Conservation (phyloP, 2,113 vertebrate genomes). For the Lagopus muta region DNA sequence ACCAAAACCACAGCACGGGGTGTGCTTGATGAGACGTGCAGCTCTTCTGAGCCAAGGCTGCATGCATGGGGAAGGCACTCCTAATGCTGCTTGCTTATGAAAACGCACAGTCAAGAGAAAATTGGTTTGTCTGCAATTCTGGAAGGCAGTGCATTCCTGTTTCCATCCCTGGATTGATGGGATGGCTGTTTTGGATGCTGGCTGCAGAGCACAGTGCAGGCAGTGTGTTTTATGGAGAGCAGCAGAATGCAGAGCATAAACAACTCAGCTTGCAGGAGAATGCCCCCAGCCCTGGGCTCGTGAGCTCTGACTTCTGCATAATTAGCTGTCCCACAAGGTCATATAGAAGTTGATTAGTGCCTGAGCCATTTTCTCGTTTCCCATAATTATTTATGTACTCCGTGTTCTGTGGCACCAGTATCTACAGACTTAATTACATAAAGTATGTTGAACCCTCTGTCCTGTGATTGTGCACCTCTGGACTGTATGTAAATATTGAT, state of each 20-base stretch:
- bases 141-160: accelerated
- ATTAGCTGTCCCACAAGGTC: background rate
- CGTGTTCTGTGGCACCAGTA: background rate
- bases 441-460: background rate
- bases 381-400: background rate
- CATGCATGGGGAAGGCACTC: accelerated
- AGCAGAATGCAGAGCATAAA: accelerated
- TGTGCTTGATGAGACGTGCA: accelerated
- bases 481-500: accelerated
- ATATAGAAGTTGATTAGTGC: background rate
- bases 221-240: background rate
- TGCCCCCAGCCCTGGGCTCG: background rate
- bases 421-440: background rate
- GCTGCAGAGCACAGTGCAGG: accelerated
- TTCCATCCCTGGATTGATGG: background rate
- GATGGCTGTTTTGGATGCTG: background rate
- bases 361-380: background rate
- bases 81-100: background rate
- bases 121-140: accelerated
- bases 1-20: accelerated
- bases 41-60: background rate
- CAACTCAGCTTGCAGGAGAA: background rate
- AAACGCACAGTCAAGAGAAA: too few relatives aligned
- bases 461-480: background rate
- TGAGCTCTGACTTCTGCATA: background rate